Base-by-base conservation (phyloP, 2,888 invertebrate species). In the Eristalis pertinax region DNA sequence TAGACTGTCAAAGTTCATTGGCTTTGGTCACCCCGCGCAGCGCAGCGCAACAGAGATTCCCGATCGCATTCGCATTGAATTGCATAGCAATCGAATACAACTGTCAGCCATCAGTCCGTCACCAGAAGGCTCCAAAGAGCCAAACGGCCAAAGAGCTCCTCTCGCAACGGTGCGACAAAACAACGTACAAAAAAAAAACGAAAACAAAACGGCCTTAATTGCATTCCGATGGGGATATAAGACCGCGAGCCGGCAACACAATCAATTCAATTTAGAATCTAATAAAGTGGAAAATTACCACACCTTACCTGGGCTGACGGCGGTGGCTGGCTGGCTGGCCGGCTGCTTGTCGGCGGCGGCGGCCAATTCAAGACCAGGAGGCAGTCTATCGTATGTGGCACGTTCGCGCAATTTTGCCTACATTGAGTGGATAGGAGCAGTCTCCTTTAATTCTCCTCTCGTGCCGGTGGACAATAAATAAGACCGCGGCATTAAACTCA, bases 221-320 rank as follows among this genome's bases (percentile, higher is more conserved):
- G 87, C 87, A 87, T 87, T 87, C 87, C 87, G 76, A 84, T 84
- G 84, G 80, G 79, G 80, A 76, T 87, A 84, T 76, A 87, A 87
- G 87, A 75, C 50, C 50, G 50, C 69, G 79, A 84, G 84, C 87
- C 62, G 87, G 87, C 87, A 84, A 84, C 87, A 87, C 87, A 87
- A 87, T 87, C 87, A 87, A 84, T 84, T 87, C 80, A 84, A 87
- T 87, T 87, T 87, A 87, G 87, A 87, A 87, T 83, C 83, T 87
- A 87, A 87, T 87, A 87, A 87, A 87, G 84, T 87, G 87, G 87
- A 87, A 87, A 87, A 87, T 83, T 87, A 87, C 87, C 87, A 83
- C 87, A 87, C 87, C 87, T 87, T 87, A 87, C 87, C 87, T 87
- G 84, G 73, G 60, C 81, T 50, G 77, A 82, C 62, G 50, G 50